Base-by-base conservation (phyloP, 1,140 invertebrate species). In the Caerostris extrusa region DNA sequence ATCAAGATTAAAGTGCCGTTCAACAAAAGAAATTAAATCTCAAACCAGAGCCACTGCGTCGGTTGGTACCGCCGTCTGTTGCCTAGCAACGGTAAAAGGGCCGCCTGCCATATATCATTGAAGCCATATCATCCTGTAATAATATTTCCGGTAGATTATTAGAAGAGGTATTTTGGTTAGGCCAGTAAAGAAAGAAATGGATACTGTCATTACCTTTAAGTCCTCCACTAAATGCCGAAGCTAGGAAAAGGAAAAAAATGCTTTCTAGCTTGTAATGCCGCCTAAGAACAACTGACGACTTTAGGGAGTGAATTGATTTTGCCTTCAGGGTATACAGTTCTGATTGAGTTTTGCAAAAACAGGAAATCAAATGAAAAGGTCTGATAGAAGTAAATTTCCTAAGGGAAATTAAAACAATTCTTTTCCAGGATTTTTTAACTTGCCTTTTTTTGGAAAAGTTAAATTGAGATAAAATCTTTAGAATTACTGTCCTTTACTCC, bases 11-110 rank as follows among this genome's bases (percentile, higher is more conserved):
- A 92, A 92, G 60, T 67, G 90, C 50, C 57, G 58, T 81, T 92
- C 85, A 67, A 92, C 90, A 92, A 92, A 92, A 92, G 90, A 92
- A 92, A 92, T 64, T 81, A 83, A 92, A 92, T 92, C 90, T 92
- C 81, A 19, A 34, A 69, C 81, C 10, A 81, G 90, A 82, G 82
- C 90, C 90, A 81, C 17, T 50, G 8, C 82, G 90, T 92, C 90
- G 90, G 34, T 91, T 81, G 61, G 56, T 58, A 60, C 71, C 71
- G 90, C 90, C 90, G 71, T 64, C 77, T 92, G 90, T 92, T 92
- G 90, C 90, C 61, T 55, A 53, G 90, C 90, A 92, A 92, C 90
- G 90, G 67, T 55, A 60, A 92, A 69, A 85, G 81, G 71, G 56
- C n/a, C 7, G 12, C 57, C 17, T 69, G 50, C 69, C 90, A 92